These are phyloP conservation scores for Ostrea denselamellosa DNA, from an alignment of 1,140 invertebrate species.

Conservation along the genomic window DNA sequence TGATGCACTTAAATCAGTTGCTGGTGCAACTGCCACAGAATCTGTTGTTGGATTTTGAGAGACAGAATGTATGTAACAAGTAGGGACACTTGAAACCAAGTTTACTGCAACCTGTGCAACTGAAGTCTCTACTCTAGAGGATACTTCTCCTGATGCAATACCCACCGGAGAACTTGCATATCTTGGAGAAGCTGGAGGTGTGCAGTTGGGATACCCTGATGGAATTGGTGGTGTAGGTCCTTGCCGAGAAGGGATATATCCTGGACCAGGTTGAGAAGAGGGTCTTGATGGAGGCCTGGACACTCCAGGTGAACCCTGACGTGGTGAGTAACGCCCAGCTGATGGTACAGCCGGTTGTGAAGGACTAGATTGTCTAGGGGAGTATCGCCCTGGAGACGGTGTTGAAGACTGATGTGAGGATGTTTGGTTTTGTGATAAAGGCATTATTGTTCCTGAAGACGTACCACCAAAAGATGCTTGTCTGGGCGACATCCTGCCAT, in stretches of 20 bases:
- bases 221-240: not conserved
- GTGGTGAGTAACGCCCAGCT: slow-evolving; percentile 40
- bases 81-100: not conserved
- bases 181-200: slow-evolving; percentile 42
- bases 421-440: slow-evolving; percentile 24
- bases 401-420: slow-evolving; percentile 38
- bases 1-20: slow-evolving; percentile 12
- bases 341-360: slow-evolving; percentile 46
- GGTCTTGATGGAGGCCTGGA: slow-evolving; percentile 9
- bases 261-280: not conserved
- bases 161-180: slow-evolving; percentile 32
- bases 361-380: slow-evolving; percentile 33
- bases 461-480: slow-evolving; percentile 22
- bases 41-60: slow-evolving; percentile 62
- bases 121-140: slow-evolving; percentile 68
- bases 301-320: slow-evolving; percentile 7
- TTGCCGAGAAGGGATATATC: not conserved
- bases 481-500: slow-evolving; percentile 51
- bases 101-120: slow-evolving; percentile 60
- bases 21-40: slow-evolving; percentile 75
- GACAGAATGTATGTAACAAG: not conserved
- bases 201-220: slow-evolving; percentile 1
- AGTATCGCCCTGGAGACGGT: not conserved
- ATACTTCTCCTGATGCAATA: not conserved
- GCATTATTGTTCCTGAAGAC: slow-evolving; percentile 2